Base-by-base conservation (phyloP, 1,140 invertebrate genomes). In the Penaeus chinensis region DNA sequence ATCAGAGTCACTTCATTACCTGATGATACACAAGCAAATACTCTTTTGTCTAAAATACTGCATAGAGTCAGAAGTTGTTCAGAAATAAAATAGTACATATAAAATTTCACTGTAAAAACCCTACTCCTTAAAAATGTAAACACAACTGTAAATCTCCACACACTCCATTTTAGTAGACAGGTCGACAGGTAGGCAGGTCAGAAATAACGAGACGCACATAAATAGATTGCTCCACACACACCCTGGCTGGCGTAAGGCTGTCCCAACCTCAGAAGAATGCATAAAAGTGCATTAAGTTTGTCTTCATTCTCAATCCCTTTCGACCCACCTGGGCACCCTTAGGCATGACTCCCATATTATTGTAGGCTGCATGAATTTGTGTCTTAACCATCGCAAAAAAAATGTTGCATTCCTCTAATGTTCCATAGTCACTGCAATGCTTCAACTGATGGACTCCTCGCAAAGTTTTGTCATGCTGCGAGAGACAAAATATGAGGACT, bases 201-300 rank as follows among this genome's bases (percentile, higher is more conserved):
- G 80, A 81, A 78, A 66, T 81, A 83, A 84, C 82, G 78, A 88
- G 82, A 84, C 87, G 69, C 87, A 88, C 87, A 88, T 88, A 88
- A 88, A 88, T 88, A 82, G 71, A 69, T 80, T 78, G 87, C 87
- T 88, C 87, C 87, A 84, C 87, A 88, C 77, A 82, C 87, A 88
- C 76, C 77, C 82, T 88, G 87, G 87, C 87, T 88, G 87, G 87
- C 82, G 76, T 87, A 87, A 87, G 86, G 86, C 86, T 87, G 86
- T 87, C 86, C 86, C 86, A 87, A 87, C 86, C 86, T 87, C 81
- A 87, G 74, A 87, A 82, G 86, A 87, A 87, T 87, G 86, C 86
- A 87, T 87, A 87, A 87, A 87, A 87, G 86, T 83, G 86, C 80
- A 87, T 87, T 87, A 87, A 69, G 47, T 54, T 54, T 76, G 81